Evolutionary conservation across 2,888 invertebrate genomes (phyloP).

Genomic region (Eilema sororculum): DNA sequence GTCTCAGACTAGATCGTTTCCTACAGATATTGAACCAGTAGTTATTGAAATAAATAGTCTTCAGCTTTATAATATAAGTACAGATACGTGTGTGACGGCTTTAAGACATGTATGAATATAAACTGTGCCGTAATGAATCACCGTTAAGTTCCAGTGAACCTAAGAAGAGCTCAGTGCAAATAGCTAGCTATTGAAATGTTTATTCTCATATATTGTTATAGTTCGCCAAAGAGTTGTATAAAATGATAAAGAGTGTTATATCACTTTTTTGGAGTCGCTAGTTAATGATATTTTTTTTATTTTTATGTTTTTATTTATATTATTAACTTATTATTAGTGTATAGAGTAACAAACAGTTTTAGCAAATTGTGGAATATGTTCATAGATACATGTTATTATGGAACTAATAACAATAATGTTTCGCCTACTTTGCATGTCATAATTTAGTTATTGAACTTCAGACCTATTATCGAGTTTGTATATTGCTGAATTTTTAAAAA

Average conservation of each 20-base stretch:
- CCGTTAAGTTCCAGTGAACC: constrained; percentile 39
- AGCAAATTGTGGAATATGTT: constrained; percentile 63
- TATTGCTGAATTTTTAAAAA: constrained; percentile 85
- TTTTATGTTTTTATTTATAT: constrained; percentile 22
- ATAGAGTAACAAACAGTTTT: constrained; percentile 52
- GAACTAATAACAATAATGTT: constrained; percentile 81
- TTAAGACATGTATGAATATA: not conserved
- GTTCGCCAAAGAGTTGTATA: constrained; percentile 83
- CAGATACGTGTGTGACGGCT: constrained; percentile 14
- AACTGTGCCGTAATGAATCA: constrained; percentile 18
- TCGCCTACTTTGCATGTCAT: constrained; percentile 84
- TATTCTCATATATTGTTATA: constrained; percentile 82
- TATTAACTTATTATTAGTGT: constrained; percentile 48
- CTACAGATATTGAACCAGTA: no score
- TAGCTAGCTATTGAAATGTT: constrained; percentile 62
- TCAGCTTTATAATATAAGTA: not conserved
- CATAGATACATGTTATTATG: constrained; percentile 70
- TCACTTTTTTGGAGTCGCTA: constrained; percentile 77
- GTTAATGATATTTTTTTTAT: constrained; percentile 66
- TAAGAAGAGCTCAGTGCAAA: constrained; percentile 50
- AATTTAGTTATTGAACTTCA: constrained; percentile 74
- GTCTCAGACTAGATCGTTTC: no score
- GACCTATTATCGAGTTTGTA: constrained; percentile 83
- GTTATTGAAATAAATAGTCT: no score
- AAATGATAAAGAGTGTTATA: constrained; percentile 77